Base-by-base conservation (phyloP, 2,888 invertebrate genomes). In the Chaitophorus viminalis region DNA sequence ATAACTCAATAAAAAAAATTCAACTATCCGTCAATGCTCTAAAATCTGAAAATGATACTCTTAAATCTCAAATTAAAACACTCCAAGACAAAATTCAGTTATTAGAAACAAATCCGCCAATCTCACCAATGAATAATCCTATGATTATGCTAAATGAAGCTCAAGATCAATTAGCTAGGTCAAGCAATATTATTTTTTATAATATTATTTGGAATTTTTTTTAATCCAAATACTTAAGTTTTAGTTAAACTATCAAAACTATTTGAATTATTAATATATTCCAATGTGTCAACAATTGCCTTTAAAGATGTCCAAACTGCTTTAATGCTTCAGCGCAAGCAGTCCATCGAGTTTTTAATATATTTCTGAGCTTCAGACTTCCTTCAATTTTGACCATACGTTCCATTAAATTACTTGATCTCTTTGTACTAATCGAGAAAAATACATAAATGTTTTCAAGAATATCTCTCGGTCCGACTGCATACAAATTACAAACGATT, bases 401-500 rank as follows among this genome's bases (percentile, higher is more conserved):
- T 74, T 52, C 74, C 54, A 74, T 81, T 87, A 87, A 79, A 72
- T 87, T 72, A 29, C 74, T 70, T 74, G 74, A 74, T 87, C 52
- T 81, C 33, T 87, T 81, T 18, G 87, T 87, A 72, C 81, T 87
- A 31, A 74, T n/a, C 29, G 81, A 79, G 46, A 87, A 87, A 87
- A 87, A 65, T 77, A 87, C 87, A 87, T 87, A 52, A n/a, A 79
- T 79, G 18, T 60, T 78, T 87, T 87, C 70, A 74, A 87, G 82
- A 68, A 75, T 68, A 29, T 88, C 77, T n/a, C n/a, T n/a, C n/a
- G n/a, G n/a, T n/a, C n/a, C n/a, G n/a, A n/a, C n/a, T n/a, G n/a
- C n/a, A n/a, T n/a, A n/a, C n/a, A n/a, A n/a, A n/a, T n/a, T n/a
- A n/a, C n/a, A n/a, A n/a, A n/a, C n/a, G n/a, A n/a, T n/a, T n/a